Base-by-base conservation (phyloP, 2,888 invertebrate species). In the Tetramorium bicarinatum region DNA sequence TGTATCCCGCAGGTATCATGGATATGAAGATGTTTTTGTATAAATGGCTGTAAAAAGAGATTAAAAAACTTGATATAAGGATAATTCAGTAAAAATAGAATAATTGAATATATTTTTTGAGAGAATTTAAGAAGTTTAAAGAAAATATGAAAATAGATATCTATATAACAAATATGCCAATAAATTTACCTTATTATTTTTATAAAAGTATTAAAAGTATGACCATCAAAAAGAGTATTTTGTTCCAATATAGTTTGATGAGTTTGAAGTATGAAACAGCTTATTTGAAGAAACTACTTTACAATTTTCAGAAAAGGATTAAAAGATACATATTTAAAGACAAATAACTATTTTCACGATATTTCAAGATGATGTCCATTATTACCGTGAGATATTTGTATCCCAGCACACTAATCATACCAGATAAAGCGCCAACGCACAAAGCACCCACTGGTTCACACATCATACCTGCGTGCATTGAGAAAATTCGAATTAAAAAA, bases 1-100 rank as follows among this genome's bases (percentile, higher is more conserved):
- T 99, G 97, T 2, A 99, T 99, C 8, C 99, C 99, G 93, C 99
- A 99, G 0, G 98, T 98, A 94, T 99, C 98, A 91, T 97, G 96
- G 56, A 98, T 94, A 49, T 96, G 96, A 0, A 96, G 88, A 56
- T 94, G 95, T 56, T 96, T 95, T 41, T 95, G 95, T 38, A 97
- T 95, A 62, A 95, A 92, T 0, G 97, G 97, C 97, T 97, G 95
- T 7, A 86, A 86, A 34, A 54, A 49, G 4, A 52, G 1, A 11
- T 7, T 7, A 52, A 49, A 56, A 2, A 41, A 56, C 18, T 72
- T 72, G 4, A 41, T 56, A 67, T 3, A 47, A 71, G 0, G 21
- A 21, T 13, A 6, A 47, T 18, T 67, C 6, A 67, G 29, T 66
- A 66, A 7, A 52, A 52, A 11, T 0, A 52, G 3, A 13, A 66